Evolutionary conservation across 2,797 vertebrate species (phyloP).

Genomic region (Cynopterus sphinx): DNA sequence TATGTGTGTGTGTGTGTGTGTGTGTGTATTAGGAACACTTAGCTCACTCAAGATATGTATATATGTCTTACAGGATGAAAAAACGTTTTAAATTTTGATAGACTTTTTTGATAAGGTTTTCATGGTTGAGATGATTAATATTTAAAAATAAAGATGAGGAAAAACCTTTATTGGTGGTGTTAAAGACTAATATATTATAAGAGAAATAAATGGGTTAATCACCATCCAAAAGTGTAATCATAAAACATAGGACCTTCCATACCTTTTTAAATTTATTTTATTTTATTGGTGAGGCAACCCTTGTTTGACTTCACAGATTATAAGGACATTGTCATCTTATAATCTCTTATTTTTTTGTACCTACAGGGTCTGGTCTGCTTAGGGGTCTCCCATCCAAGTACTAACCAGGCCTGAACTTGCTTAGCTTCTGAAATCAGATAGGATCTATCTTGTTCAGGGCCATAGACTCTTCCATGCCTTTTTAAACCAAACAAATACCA

Average conservation of each 20-base stretch:
- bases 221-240: not conserved
- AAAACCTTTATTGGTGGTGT: not conserved
- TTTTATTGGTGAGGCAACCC: too few relatives aligned
- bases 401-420: too few relatives aligned
- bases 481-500: not conserved
- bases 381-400: too few relatives aligned
- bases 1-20: too few relatives aligned
- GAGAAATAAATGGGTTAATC: not conserved
- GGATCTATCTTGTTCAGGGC: too few relatives aligned
- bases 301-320: too few relatives aligned
- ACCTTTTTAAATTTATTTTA: not conserved
- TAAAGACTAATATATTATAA: not conserved
- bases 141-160: not conserved
- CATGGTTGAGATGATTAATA: not conserved
- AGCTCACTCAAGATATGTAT: not conserved
- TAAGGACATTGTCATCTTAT: too few relatives aligned
- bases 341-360: too few relatives aligned
- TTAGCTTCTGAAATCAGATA: too few relatives aligned
- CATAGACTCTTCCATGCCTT: not conserved
- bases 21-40: too few relatives aligned
- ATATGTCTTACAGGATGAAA: not conserved
- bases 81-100: conserved; percentile 3
- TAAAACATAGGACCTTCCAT: not conserved
- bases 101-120: not conserved
- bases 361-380: too few relatives aligned